A percentile compares a stretch with the other conserved stretches of the same genome.
These are phyloP conservation scores for Platycheirus rosarum DNA, from an alignment of 2,888 invertebrate species.

Conservation along the genomic window DNA sequence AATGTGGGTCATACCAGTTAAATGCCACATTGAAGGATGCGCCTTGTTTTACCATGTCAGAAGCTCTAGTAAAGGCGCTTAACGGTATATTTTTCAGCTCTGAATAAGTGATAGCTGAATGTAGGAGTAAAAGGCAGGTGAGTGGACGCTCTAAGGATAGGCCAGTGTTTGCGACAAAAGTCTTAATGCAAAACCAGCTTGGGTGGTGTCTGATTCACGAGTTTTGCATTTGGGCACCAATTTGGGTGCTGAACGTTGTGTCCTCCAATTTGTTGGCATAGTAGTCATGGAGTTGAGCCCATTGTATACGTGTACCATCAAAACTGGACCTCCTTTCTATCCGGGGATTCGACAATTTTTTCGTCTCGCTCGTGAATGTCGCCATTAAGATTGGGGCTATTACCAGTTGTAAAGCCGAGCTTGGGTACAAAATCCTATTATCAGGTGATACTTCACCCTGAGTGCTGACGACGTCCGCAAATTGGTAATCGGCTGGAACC, in stretches of 20 bases:
- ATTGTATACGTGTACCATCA: neutral
- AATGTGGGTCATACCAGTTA: too few relatives aligned
- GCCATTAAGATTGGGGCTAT: neutral
- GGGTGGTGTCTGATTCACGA: neutral
- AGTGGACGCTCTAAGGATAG: too few relatives aligned
- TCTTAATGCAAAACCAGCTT: neutral
- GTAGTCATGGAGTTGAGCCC: neutral
- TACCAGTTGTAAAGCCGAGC: neutral
- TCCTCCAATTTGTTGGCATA: neutral
- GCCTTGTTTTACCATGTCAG: too few relatives aligned
- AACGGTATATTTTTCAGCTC: too few relatives aligned
- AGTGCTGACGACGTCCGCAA: neutral
- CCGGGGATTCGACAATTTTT: neutral
- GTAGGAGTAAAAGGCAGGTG: too few relatives aligned
- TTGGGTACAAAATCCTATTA: neutral
- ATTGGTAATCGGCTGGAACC: neutral
- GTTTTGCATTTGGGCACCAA: neutral
- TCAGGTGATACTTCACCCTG: neutral
- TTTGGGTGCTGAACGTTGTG: neutral
- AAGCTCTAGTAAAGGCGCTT: too few relatives aligned
- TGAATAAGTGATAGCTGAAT: too few relatives aligned
- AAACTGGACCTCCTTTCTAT: neutral
- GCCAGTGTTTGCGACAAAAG: neutral
- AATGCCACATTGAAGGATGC: too few relatives aligned
- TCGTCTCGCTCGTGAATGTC: neutral